Base-by-base conservation (phyloP, 2,888 invertebrate genomes). In the Stenolophus ochropezus region DNA sequence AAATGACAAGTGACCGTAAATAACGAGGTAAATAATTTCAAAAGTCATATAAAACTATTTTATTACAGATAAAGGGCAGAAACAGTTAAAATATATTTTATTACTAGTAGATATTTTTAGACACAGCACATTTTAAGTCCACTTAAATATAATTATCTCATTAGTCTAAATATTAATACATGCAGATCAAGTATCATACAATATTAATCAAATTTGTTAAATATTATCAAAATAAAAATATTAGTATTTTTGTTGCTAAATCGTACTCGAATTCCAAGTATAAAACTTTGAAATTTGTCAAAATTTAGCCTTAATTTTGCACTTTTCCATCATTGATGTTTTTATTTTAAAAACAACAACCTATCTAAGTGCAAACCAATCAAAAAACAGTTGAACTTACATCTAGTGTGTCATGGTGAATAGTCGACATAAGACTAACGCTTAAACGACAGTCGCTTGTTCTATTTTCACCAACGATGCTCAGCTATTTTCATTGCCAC, bases 251-350 rank as follows among this genome's bases (percentile, higher is more conserved):
- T 81, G 81, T 81, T 42, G 58, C 74, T 81, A 33, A 61, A 23
- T 47, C 49, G 74, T 74, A 81, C 81, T 81, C 81, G 61, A 81
- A 74, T 61, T 47, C 61, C 74, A 74, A 81, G 56, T 20, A 81
- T 58, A 21, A 23, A 21, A 47, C 21, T 49, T 81, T 61, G 25
- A 81, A 56, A 81, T 61, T 81, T 81, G 81, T 81, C 81, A 21
- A 18, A 74, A 16, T 21, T 20, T 33, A 79, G 71, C 78, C n/a
- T 81, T 81, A 25, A 1, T 81, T 16, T 81, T 8, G 81, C 81
- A 81, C 81, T 25, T 16, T 77, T 47, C 20, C 25, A 81, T 74
- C 74, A 81, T 81, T 47, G 58, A 47, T 49, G 58, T 61, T 42
- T 79, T 14, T 51, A 81, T 6, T 74, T 14, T 25, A n/a, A 47